phyloP scores from a whole-genome alignment of 2,797 vertebrate genomes.

The Rhinichthys osculus region DNA sequence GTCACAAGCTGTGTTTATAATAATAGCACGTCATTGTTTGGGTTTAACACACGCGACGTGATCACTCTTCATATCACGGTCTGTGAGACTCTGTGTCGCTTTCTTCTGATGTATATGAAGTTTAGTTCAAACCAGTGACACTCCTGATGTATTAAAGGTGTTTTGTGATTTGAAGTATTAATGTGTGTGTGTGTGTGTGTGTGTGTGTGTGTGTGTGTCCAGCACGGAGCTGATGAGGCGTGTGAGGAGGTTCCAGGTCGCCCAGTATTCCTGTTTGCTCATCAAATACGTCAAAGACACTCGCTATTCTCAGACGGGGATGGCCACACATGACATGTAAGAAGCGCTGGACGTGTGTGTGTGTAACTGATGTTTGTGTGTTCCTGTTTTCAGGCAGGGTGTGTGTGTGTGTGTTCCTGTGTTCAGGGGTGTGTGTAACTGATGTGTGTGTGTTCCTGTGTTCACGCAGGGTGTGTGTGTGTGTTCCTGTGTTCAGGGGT shows the following conservation, averaged over 20 bases:
- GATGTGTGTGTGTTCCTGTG: too few relatives aligned
- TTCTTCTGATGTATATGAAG: background rate
- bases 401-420: too few relatives aligned
- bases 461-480: too few relatives aligned
- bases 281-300: constrained; percentile 93
- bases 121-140: background rate
- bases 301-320: constrained; percentile 80
- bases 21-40: background rate
- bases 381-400: too few relatives aligned
- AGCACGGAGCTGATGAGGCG: constrained; percentile 95
- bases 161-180: background rate
- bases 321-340: constrained; percentile 92
- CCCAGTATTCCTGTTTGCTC: constrained; percentile 91
- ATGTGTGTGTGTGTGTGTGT: too few relatives aligned
- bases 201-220: constrained; percentile 19
- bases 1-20: background rate
- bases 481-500: too few relatives aligned
- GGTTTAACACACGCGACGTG: too few relatives aligned
- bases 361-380: too few relatives aligned
- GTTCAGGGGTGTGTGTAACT: too few relatives aligned
- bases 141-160: background rate
- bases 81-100: background rate
- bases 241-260: constrained; percentile 91
- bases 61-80: too few relatives aligned
- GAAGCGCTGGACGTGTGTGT: too few relatives aligned